Base-by-base conservation (phyloP, 92 coral and sea anemone species). In the Nematostella vectensis region DNA sequence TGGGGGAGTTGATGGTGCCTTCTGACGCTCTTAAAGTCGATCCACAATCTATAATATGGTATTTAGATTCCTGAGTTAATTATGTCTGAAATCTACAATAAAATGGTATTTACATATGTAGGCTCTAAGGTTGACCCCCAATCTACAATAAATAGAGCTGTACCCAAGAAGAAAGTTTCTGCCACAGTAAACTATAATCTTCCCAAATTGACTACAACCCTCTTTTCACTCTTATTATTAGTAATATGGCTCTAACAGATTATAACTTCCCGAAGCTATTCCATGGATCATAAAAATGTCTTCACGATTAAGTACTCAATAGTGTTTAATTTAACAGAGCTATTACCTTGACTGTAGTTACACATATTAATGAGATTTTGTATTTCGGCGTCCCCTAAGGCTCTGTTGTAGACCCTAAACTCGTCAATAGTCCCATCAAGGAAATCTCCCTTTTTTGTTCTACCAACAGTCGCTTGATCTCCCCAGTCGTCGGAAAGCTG, bases 401-500 rank as follows among this genome's bases (percentile, higher is more conserved):
- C 88, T 57, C 59, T 69, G 42, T 68, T 72, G 65, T 85, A 85
- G 33, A 85, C 75, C 44, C 88, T 80, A 57, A 85, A 85, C 54
- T 85, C 95, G 60, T 85, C 95, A 28, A 85, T 58, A 43, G 74
- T 49, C 22, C 95, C 95, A 33, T 85, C 73, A 43, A 85, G 88
- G 61, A 75, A 85, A 40, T 83, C 62, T 25, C 55, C 42, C 42
- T 62, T 76, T 44, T 85, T 80, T 68, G 75, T 88, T n/a, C 55
- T 65, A 2, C 95, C 95, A 17, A 85, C 79, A 50, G 88, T 86
- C 30, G 80, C 95, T 47, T 85, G 95, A 38, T 72, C 79, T 25
- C 72, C 84, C 95, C 95, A 85, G 68, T 85, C 88, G 50, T 80
- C 88, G 4, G 95, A 85, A 59, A 85, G 61, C 28, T 79, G 67